A percentile compares a stretch with the other conserved stretches of the same genome.
Conservation (phyloP, 2,888 invertebrate genomes). For the Lamellibrachia columna region DNA sequence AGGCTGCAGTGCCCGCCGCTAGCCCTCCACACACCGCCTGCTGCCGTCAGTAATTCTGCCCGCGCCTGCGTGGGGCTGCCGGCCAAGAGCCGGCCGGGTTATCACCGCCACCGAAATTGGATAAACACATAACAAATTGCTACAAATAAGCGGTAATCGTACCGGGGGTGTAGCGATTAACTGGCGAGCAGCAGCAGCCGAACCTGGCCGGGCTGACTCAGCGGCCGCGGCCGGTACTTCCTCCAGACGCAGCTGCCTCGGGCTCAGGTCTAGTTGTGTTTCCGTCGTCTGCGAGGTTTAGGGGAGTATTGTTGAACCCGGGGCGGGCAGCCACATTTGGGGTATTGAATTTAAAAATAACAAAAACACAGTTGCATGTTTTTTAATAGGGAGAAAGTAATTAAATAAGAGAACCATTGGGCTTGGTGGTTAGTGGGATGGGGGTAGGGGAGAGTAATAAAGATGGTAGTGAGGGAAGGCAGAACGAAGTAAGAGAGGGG, state of each 20-base stretch:
- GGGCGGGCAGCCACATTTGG: not conserved
- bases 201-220: not conserved
- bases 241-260: not conserved
- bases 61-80: not conserved
- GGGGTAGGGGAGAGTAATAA: not conserved
- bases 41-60: not conserved
- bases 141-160: constrained; percentile 16
- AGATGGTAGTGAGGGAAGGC: not conserved
- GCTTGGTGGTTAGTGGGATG: not conserved
- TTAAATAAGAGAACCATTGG: no score
- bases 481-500: not conserved
- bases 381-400: no score
- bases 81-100: not conserved
- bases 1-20: not conserved
- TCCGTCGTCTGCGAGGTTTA: not conserved
- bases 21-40: not conserved
- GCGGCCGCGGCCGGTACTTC: not conserved
- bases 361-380: not conserved
- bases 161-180: constrained; percentile 12
- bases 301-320: not conserved
- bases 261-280: not conserved
- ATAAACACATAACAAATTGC: constrained; percentile 16
- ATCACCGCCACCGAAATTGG: constrained; percentile 11
- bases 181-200: not conserved
- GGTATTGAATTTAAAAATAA: not conserved